phyloP scores from a whole-genome alignment of 2,113 vertebrate species.

The Paracanthobrama guichenoti region DNA sequence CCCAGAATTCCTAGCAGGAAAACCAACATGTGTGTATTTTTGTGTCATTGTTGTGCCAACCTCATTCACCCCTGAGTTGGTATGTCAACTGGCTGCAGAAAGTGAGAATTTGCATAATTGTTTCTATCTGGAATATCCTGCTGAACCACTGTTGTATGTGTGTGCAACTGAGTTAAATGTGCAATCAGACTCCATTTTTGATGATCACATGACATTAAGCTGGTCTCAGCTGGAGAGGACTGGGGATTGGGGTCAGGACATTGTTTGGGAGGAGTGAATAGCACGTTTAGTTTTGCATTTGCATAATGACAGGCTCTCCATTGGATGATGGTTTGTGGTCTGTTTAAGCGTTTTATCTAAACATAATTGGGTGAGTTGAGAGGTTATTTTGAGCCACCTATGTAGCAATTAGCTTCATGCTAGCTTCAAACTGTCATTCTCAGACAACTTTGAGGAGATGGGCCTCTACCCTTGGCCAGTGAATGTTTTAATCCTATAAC shows the following conservation, averaged over 20 bases:
- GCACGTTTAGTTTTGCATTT: conserved; percentile 30
- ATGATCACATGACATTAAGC: background rate
- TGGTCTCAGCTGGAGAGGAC: background rate
- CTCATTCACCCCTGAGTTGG: background rate
- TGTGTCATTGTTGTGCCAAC: conserved; percentile 1
- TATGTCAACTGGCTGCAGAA: background rate
- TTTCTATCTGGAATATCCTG: conserved; percentile 11
- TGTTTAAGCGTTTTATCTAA: background rate
- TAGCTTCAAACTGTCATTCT: background rate
- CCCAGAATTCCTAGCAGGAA: background rate
- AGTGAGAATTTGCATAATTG: conserved; percentile 4
- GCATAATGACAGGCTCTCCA: conserved; percentile 24
- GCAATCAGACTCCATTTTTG: conserved; percentile 2
- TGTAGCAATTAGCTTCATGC: background rate
- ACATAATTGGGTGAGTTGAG: background rate
- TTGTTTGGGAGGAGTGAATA: conserved; percentile 6
- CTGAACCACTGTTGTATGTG: background rate
- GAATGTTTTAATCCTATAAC: background rate
- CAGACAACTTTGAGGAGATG: background rate
- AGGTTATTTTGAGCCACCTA: conserved; percentile 4
- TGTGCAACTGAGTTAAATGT: background rate
- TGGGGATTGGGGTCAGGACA: conserved; percentile 38
- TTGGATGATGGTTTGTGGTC: background rate
- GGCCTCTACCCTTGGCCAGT: background rate
- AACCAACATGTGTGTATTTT: background rate